Evolutionary conservation across 2,888 invertebrate genomes (phyloP), one percentile per base, ranked within the genome.

Genomic region (Drosophila kuntzei): DNA sequence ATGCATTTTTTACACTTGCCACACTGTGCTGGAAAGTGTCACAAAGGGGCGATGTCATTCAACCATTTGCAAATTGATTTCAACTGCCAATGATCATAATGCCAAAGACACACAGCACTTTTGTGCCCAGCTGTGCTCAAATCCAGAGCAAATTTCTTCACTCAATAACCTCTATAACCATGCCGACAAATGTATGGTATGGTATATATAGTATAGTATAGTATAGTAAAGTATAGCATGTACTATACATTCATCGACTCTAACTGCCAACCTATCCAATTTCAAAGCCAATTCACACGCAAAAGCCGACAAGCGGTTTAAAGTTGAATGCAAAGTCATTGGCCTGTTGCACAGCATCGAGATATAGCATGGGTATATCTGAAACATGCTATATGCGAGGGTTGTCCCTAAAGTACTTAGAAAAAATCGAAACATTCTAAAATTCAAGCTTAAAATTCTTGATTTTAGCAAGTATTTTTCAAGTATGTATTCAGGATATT

Each of bases 251-350:
- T 8, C 37, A 29, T 20, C 22, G 58, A 39, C 2, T 49, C 32
- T 20, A 54, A 34, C 43, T 36, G 50, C 49, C 49, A 62, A 46
- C 36, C 78, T 80, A 88, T 84, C 78, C 68, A 73, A 86, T 88
- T 88, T 89, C 90, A 90, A 89, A 89, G 84, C 64, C 58, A 76
- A 73, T 89, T 90, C 90, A 82, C 90, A 89, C 89, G 90, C 84
- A 87, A 87, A 84, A 58, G 83, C 83, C 83, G 83, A 65, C 81
- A 43, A 9, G 20, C 9, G 14, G 27, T 16, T 43, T 47, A 11
- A 18, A 41, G 39, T 41, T 39, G 59, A 43, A 43, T 16, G 14
- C 49, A 61, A 77, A 74, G 86, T 84, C 87, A 84, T 80, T 80
- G 80, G 83, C 79, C 83, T 57, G 64, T 43, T 37, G 47, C 53